These are phyloP conservation scores for Cephus spinipes DNA, from an alignment of 2,888 invertebrate genomes.

Conservation along the genomic window DNA sequence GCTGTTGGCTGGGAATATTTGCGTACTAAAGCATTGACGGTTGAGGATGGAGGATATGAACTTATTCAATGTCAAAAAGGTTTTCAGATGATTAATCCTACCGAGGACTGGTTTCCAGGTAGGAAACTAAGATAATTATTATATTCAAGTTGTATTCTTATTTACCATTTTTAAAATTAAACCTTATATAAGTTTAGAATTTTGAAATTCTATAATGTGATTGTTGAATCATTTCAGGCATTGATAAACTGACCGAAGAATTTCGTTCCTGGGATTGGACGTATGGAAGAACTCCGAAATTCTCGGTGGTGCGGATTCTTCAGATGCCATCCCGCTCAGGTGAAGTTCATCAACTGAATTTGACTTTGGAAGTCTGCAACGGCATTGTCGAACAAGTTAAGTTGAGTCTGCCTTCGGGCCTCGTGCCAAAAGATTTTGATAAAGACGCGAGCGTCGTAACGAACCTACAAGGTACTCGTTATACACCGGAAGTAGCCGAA, in stretches of 20 bases:
- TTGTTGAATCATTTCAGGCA: slow-evolving; percentile 68
- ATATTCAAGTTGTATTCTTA: background rate
- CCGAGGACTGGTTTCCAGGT: slow-evolving; percentile 90
- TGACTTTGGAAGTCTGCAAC: slow-evolving; percentile 75
- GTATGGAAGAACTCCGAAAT: slow-evolving; percentile 88
- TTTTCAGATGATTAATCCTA: slow-evolving; percentile 88
- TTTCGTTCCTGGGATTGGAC: slow-evolving; percentile 90
- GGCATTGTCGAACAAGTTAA: slow-evolving; percentile 77
- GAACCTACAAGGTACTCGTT: slow-evolving; percentile 75
- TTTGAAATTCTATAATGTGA: slow-evolving; percentile 5
- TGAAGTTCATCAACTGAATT: slow-evolving; percentile 69
- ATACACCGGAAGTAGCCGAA: slow-evolving; percentile 72
- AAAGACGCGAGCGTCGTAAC: slow-evolving; percentile 77
- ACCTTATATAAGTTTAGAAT: background rate
- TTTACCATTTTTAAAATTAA: background rate
- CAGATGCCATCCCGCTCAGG: slow-evolving; percentile 68
- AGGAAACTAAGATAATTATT: slow-evolving; percentile 22
- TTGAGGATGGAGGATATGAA: slow-evolving; percentile 79
- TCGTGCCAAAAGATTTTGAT: slow-evolving; percentile 72
- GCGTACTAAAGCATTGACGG: slow-evolving; percentile 75
- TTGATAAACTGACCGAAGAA: slow-evolving; percentile 76
- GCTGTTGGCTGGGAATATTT: slow-evolving; percentile 89
- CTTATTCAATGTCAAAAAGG: slow-evolving; percentile 82
- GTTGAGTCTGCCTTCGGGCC: slow-evolving; percentile 73
- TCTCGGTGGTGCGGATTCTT: slow-evolving; percentile 77